A percentile compares a stretch with the other conserved stretches of the same genome.
phyloP scores from a whole-genome alignment of 2,888 invertebrate species.

The Epinotia ramella region DNA sequence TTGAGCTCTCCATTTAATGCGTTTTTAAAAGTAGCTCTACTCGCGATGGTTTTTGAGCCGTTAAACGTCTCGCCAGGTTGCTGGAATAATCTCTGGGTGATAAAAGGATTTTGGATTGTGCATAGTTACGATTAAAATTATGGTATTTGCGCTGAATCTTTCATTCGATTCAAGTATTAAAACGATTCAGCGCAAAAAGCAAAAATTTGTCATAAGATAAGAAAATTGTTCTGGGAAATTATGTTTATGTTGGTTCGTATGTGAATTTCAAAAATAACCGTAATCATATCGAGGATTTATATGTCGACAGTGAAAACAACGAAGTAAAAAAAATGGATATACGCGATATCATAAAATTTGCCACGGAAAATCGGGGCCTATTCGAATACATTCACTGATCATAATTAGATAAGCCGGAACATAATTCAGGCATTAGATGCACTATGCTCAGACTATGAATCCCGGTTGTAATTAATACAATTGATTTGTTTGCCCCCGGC shows the following conservation, averaged over 20 bases:
- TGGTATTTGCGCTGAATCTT: background rate
- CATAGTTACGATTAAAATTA: slow-evolving; percentile 6
- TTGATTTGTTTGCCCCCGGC: slow-evolving; percentile 34
- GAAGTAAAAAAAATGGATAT: too few relatives aligned
- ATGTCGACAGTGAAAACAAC: too few relatives aligned
- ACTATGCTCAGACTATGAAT: slow-evolving; percentile 1
- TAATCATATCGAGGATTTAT: too few relatives aligned
- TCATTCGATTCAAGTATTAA: too few relatives aligned
- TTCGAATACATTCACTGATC: background rate
- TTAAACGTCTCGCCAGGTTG: slow-evolving; percentile 34
- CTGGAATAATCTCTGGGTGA: slow-evolving; percentile 33
- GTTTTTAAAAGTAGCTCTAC: slow-evolving; percentile 44
- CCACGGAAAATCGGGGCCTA: background rate
- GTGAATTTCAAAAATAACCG: background rate
- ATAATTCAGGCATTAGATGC: background rate
- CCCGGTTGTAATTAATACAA: slow-evolving; percentile 32
- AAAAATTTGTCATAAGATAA: background rate
- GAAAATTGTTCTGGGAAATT: background rate
- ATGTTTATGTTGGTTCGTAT: background rate
- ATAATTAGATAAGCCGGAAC: background rate
- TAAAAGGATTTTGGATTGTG: slow-evolving; percentile 37
- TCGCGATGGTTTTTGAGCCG: slow-evolving; percentile 40
- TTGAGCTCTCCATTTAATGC: slow-evolving; percentile 44
- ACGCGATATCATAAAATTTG: too few relatives aligned
- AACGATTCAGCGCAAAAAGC: too few relatives aligned